Percentiles rank a stretch among this genome's conserved stretches.
Evolutionary conservation across 2,888 invertebrate genomes (phyloP).

Genomic region (Leptopilina myrica): DNA sequence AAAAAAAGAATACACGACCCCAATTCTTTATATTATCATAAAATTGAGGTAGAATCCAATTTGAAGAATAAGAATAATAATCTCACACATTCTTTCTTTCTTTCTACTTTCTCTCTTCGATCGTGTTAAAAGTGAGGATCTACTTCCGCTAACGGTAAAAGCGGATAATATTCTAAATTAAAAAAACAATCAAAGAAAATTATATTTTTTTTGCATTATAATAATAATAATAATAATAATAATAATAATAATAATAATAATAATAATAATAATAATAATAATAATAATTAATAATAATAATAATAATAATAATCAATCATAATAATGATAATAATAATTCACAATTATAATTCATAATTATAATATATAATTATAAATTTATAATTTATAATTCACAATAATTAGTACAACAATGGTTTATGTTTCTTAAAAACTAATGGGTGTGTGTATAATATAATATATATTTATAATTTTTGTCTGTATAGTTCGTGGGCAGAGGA

Average conservation of each 20-base stretch:
- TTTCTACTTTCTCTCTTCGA: constrained; percentile 37
- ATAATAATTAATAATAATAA: constrained; percentile 45
- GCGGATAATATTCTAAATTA: constrained; percentile 67
- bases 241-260: constrained; percentile 38
- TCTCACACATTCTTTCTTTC: constrained; percentile 21
- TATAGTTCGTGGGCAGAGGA: constrained; percentile 64
- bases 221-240: constrained; percentile 41
- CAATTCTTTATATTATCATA: constrained; percentile 57
- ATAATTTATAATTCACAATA: constrained; percentile 54
- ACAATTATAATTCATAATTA: constrained; percentile 36
- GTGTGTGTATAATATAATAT: constrained; percentile 65
- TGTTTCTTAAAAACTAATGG: constrained; percentile 67
- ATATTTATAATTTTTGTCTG: constrained; percentile 48
- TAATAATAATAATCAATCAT: background rate
- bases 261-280: constrained; percentile 51
- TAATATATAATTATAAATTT: constrained; percentile 25
- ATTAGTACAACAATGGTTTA: constrained; percentile 75
- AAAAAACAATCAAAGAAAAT: constrained; percentile 74
- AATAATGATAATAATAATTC: constrained; percentile 41
- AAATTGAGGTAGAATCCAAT: constrained; percentile 74
- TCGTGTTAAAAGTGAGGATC: constrained; percentile 73
- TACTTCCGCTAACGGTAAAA: constrained; percentile 71
- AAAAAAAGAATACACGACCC: constrained; percentile 42
- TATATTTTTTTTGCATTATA: constrained; percentile 58
- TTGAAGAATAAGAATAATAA: constrained; percentile 62